Conservation (phyloP, 1,140 invertebrate genomes). For the Nebria ingens region DNA sequence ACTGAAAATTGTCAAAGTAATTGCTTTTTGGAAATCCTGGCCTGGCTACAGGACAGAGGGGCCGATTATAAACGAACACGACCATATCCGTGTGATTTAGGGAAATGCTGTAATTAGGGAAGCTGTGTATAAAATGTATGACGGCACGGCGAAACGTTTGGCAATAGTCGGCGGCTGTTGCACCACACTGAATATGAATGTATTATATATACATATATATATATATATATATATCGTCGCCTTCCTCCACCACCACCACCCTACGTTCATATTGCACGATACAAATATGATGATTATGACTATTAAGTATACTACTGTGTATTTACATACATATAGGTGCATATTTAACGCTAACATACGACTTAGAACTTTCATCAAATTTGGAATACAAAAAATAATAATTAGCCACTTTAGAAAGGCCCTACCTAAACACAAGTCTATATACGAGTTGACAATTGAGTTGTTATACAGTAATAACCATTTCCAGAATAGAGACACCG, state of each 20-base stretch:
- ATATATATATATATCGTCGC: neutral
- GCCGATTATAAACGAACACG: constrained; percentile 1
- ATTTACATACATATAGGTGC: too few relatives aligned
- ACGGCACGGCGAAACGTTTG: neutral
- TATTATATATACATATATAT: constrained; percentile 1
- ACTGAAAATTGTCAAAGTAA: constrained; percentile 6
- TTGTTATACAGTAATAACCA: too few relatives aligned
- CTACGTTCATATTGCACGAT: neutral
- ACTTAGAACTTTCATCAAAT: too few relatives aligned
- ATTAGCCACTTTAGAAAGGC: too few relatives aligned
- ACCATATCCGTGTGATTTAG: constrained; percentile 1
- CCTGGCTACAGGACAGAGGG: neutral
- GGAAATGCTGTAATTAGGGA: neutral
- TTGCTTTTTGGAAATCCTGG: constrained; percentile 3
- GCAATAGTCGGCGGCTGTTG: neutral
- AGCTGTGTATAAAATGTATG: neutral
- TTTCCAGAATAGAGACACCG: too few relatives aligned
- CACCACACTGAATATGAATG: neutral
- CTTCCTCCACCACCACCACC: neutral
- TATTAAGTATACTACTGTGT: too few relatives aligned
- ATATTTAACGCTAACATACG: too few relatives aligned
- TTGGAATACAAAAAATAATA: too few relatives aligned
- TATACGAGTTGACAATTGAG: too few relatives aligned
- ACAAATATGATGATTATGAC: too few relatives aligned
- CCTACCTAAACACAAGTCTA: too few relatives aligned